Base-by-base conservation (phyloP, 2,888 invertebrate genomes). In the Lasioglossum leucozonium region DNA sequence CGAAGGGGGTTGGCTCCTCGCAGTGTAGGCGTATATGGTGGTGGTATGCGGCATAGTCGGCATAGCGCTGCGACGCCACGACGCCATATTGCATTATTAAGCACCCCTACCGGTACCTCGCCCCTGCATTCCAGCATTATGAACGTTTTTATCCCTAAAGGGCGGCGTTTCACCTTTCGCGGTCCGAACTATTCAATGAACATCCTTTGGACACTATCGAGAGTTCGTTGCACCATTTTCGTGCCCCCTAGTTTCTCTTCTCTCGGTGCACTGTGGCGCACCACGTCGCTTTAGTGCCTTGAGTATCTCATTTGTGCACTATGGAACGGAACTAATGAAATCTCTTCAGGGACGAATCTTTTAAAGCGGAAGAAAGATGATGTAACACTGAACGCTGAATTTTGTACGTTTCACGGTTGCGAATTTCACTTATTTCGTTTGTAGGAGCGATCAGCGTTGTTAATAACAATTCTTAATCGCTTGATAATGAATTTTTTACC, bases 21-120 rank as follows among this genome's bases (percentile, higher is more conserved):
- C 71, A 75, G 89, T 86, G 92, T 93, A 89, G 93, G 93, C 91
- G 92, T 92, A 92, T 93, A 93, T 93, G 92, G 91, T 93, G 91
- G 92, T 90, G 92, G 94, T 93, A 94, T 93, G 93, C 94, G 92
- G 93, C 94, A 95, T 95, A 94, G 93, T 90, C 91, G 92, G 92
- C 93, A 95, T 95, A 94, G 94, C 94, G 93, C 90, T 92, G 92
- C 93, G 93, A 92, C 93, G 93, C 93, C 91, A 88, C 89, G 91
- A 91, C 93, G 93, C 93, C 94, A 94, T 95, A 94, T 94, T 94
- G 94, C 94, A 94, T 95, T 95, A 94, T 94, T 94, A 94, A 94
- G 93, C 92, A 91, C 89, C 92, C 91, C 88, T 79, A 87, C 69
- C 84, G 74, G 86, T 87, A 86, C 84, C 86, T 88, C 89, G 79